Evolutionary conservation across 2,888 invertebrate genomes (phyloP), one percentile per base, ranked within the genome.

Genomic region (Argyresthia goedartella): DNA sequence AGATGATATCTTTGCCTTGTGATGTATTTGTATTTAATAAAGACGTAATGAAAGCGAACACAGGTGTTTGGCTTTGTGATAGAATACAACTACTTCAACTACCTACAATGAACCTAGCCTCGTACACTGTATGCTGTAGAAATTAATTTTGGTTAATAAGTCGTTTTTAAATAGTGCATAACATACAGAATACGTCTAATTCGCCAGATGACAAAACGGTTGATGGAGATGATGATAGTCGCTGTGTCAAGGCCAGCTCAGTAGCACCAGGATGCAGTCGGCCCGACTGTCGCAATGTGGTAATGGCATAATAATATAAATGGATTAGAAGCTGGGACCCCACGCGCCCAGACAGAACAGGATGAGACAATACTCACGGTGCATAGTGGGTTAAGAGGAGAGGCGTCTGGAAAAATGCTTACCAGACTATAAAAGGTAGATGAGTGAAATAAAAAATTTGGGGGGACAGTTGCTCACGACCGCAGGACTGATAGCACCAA

Each of bases 331-430:
- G 68, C 46, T 67, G 69, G 73, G 76, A 67, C 84, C 85, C 85
- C 85, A 82, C 85, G 84, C 82, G 76, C 71, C 72, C 64, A 76
- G 79, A 80, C 82, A 81, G 85, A 79, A 80, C 82, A 81, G 85
- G 85, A 85, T 75, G 82, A 62, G 64, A 73, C 74, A 78, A 77
- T 79, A 76, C 75, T 4, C 47, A 13, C 42, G 1, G 42, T 6
- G 25, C 25, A 6, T 25, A 25, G 25, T 25, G 25, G 25, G 3
- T 25, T 4, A 25, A 25, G 6, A 25, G 6, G 25, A 25, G 25
- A 25, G 25, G 25, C 25, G 25, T 25, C 25, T 25, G 25, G 25
- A 25, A 25, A 25, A 25, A 25, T 25, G 25, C 25, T 25, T 4
- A 25, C 6, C 2, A 25, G 6, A 25, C 25, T 25, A 25, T 25